These are phyloP conservation scores for Heterohyrax brucei DNA, from an alignment of 2,797 vertebrate genomes.

Conservation along the genomic window DNA sequence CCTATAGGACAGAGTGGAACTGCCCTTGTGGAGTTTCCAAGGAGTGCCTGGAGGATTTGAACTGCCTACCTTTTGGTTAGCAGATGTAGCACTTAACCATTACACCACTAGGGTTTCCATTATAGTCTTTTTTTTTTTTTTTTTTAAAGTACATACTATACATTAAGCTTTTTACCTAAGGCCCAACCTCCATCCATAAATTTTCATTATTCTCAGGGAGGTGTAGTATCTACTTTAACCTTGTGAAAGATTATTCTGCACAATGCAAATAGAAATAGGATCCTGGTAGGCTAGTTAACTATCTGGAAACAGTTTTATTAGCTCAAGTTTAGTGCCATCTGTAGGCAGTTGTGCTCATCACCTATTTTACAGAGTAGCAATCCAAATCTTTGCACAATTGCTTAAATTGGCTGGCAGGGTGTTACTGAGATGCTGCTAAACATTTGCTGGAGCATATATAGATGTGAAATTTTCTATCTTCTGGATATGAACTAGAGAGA, in stretches of 20 bases:
- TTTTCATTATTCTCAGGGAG: slow-evolving; percentile 7
- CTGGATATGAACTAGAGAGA: background rate
- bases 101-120: no score
- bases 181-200: background rate
- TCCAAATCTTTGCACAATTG: background rate
- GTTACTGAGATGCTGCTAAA: background rate
- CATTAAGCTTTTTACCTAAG: background rate
- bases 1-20: no score
- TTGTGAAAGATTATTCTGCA: background rate
- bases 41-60: no score
- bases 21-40: no score
- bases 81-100: no score
- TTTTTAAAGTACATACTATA: background rate
- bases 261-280: background rate
- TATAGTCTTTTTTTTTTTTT: no score
- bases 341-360: background rate
- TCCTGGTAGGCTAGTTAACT: background rate
- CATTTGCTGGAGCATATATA: background rate
- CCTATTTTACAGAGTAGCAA: background rate
- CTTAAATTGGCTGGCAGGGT: background rate
- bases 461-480: background rate
- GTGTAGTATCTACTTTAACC: background rate
- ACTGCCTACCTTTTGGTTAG: no score
- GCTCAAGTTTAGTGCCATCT: background rate
- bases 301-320: background rate